Conservation (phyloP, 2,888 invertebrate species). For the Andrena bucephala region DNA sequence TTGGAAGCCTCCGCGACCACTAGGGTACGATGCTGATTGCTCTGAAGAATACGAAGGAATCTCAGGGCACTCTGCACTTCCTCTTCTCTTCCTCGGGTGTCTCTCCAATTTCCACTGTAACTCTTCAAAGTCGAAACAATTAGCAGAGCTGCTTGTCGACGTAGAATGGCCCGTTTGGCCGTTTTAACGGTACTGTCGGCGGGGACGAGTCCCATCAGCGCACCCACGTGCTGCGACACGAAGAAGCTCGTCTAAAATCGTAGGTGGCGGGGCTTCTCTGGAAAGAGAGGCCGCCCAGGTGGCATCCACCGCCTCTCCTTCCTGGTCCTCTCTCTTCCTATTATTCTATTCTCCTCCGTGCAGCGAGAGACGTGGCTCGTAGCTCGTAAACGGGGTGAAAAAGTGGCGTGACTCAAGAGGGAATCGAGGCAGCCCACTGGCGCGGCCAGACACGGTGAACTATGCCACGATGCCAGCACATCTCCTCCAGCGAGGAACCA, state of each 20-base stretch:
- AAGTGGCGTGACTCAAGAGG: constrained; percentile 68
- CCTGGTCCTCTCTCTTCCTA: constrained; percentile 15
- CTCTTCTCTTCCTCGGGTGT: not conserved
- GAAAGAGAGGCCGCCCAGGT: not conserved
- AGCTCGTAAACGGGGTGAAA: constrained; percentile 70
- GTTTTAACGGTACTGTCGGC: constrained; percentile 23
- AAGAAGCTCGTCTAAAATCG: constrained; percentile 20
- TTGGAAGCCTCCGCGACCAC: too few relatives aligned
- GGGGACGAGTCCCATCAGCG: not conserved
- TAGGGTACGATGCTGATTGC: too few relatives aligned
- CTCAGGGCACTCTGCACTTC: too few relatives aligned
- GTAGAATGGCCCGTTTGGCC: not conserved
- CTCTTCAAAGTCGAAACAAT: not conserved
- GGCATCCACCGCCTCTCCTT: constrained; percentile 21
- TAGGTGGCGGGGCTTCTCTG: constrained; percentile 27
- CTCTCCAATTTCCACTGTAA: not conserved
- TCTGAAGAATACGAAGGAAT: too few relatives aligned
- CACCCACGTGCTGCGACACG: constrained; percentile 20
- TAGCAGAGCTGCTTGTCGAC: not conserved
- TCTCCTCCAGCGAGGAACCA: constrained; percentile 47
- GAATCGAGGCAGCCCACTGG: constrained; percentile 23
- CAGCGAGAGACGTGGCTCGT: constrained; percentile 25
- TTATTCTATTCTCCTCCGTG: constrained; percentile 33
- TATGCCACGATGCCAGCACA: constrained; percentile 50
- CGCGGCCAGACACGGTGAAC: constrained; percentile 46